A percentile compares a stretch with the other conserved stretches of the same genome.
phyloP scores from a whole-genome alignment of 2,113 vertebrate species.

The Greenwoodochromis staneri region DNA sequence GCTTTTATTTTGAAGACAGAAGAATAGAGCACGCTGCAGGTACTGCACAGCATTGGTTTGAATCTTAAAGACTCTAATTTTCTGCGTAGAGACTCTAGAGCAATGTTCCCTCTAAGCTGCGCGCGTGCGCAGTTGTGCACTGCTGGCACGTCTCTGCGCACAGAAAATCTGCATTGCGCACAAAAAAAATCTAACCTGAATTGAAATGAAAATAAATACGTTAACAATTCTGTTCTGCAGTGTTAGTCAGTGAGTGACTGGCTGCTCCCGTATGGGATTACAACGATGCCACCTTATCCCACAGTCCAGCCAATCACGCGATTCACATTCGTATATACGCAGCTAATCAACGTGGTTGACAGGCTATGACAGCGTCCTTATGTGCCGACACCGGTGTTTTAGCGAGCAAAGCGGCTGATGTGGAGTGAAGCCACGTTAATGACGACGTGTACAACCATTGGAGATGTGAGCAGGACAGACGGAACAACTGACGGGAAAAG shows the following conservation, averaged over 20 bases:
- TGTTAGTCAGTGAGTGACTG: no score
- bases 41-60: neutral
- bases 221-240: rapidly evolving
- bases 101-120: neutral
- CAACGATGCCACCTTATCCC: no score
- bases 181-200: neutral
- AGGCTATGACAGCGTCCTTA: no score
- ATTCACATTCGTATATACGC: no score
- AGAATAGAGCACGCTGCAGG: neutral
- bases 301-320: rapidly evolving
- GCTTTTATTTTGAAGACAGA: neutral
- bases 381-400: no score
- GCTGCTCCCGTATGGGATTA: rapidly evolving
- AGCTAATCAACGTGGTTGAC: rapidly evolving
- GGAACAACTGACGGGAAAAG: no score
- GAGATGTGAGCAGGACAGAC: no score
- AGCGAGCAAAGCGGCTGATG: no score
- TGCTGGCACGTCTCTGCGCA: neutral
- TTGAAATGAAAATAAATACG: neutral
- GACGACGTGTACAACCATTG: no score
- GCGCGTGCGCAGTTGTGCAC: rapidly evolving
- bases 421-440: no score
- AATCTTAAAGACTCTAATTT: neutral
- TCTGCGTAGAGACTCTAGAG: rapidly evolving
- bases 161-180: neutral